phyloP scores from a whole-genome alignment of 1,140 invertebrate species.

The Ctenoplectra terminalis region DNA sequence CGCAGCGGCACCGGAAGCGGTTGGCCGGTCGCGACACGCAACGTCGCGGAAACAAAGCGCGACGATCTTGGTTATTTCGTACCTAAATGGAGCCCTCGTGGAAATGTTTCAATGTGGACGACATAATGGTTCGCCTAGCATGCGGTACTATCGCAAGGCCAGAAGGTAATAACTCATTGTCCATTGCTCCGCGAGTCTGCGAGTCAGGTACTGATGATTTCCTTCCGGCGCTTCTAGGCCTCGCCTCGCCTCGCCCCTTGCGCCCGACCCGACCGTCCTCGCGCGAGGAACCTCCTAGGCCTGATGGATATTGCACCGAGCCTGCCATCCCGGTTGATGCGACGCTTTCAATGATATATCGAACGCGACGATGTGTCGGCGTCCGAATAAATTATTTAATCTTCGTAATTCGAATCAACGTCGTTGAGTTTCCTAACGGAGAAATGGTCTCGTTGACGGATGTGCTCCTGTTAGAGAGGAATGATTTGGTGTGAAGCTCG shows the following conservation, averaged over 20 bases:
- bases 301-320: conserved; percentile 71
- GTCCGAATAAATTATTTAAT: conserved; percentile 24
- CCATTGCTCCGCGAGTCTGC: conserved; percentile 69
- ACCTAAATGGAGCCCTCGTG: conserved; percentile 56
- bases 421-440: background rate
- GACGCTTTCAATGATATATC: conserved; percentile 52
- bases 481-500: too few species aligned
- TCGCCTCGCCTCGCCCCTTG: conserved; percentile 40
- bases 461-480: too few species aligned
- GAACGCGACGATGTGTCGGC: background rate
- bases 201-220: conserved; percentile 76
- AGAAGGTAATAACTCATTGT: conserved; percentile 78
- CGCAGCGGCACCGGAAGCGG: conserved; percentile 48
- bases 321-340: conserved; percentile 49
- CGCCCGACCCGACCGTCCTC: background rate
- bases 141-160: conserved; percentile 67
- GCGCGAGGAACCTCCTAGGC: conserved; percentile 56
- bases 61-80: conserved; percentile 70
- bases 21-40: conserved; percentile 54
- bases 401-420: conserved; percentile 7
- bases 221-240: conserved; percentile 70
- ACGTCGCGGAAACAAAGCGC: conserved; percentile 64
- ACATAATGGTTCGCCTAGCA: conserved; percentile 70
- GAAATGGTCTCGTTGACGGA: too few species aligned
- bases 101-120: conserved; percentile 69